Conservation (phyloP, 2,888 invertebrate species). For the Eugnorisma glareosa region DNA sequence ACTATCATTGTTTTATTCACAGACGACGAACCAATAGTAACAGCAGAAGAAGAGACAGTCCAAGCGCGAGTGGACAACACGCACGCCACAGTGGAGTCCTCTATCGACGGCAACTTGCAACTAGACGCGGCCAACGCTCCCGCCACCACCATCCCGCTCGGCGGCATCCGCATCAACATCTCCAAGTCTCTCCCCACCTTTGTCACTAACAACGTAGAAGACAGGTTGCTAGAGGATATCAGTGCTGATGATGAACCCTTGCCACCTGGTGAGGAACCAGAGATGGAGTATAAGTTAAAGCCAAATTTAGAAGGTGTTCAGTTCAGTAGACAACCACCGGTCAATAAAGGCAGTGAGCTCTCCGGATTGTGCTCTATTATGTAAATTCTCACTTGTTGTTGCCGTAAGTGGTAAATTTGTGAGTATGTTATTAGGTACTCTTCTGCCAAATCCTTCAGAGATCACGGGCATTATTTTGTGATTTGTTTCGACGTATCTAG, state of each 20-base stretch:
- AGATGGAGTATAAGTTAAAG: slow-evolving; percentile 91
- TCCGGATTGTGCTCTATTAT: slow-evolving; percentile 97
- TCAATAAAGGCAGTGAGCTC: slow-evolving; percentile 94
- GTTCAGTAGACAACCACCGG: slow-evolving; percentile 93
- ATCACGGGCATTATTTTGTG: slow-evolving; percentile 91
- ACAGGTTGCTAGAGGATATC: slow-evolving; percentile 78
- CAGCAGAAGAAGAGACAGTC: slow-evolving; percentile 83
- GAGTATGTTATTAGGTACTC: background rate
- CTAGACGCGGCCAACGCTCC: slow-evolving; percentile 87
- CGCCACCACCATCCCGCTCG: slow-evolving; percentile 81
- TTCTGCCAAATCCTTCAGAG: background rate
- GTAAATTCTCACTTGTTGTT: slow-evolving; percentile 79
- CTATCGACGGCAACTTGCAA: slow-evolving; percentile 95
- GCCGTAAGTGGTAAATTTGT: background rate
- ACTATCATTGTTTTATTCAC: slow-evolving; percentile 25
- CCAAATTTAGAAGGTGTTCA: slow-evolving; percentile 92
- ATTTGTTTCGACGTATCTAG: slow-evolving; percentile 11
- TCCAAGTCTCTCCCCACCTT: slow-evolving; percentile 91
- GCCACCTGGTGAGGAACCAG: slow-evolving; percentile 91
- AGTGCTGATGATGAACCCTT: slow-evolving; percentile 89
- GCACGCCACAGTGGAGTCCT: slow-evolving; percentile 90
- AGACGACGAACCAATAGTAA: slow-evolving; percentile 90
- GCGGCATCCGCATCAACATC: slow-evolving; percentile 95
- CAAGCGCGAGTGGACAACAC: slow-evolving; percentile 86
- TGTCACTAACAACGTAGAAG: slow-evolving; percentile 65